Evolutionary conservation across 1,140 invertebrate species (phyloP), one percentile per base, ranked within the genome.

Genomic region (Asobara japonica): DNA sequence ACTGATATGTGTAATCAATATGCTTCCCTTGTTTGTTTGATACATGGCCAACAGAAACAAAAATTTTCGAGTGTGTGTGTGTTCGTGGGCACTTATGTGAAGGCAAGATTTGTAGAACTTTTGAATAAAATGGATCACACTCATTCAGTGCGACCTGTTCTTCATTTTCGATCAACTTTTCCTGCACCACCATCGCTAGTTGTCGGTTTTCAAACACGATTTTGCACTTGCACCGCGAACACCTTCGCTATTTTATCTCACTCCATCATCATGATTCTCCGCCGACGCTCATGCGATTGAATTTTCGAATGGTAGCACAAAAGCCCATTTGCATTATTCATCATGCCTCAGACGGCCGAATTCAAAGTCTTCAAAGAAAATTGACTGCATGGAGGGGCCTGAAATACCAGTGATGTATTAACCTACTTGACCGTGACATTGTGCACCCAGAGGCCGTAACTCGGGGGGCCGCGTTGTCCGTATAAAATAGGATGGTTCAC

Each of bases 251-350:
- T 13, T 22, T 64, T 64, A 25, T 16, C 61, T 22, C 48, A 51
- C n/a, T 51, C 48, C n/a, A 22, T 51, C n/a, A 51, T 16, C 48
- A 16, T 16, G 18, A 36, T 36, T 36, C 36, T 65, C 22, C 30
- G 38, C 22, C 25, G 16, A 5, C 10, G 65, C 18, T 13, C 25
- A 2, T 25, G 51, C 65, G 65, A 51, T 68, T 68, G 65, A 48
- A 68, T 68, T 68, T 48, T 48, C 65, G n/a, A 48, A 48, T 27
- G n/a, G 27, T 30, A 7, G 65, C 11, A 11, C 11, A 11, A 30
- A 20, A 65, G 25, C 36, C 7, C 16, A 68, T 68, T 68, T 68
- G 22, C 65, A 68, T 68, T 68, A 68, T 68, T 68, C 65, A 68
- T 68, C 48, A 68, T 68, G 16, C 65, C 18, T 13, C 20, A 16